Base-by-base conservation (phyloP, 2,113 vertebrate genomes). In the Trinectes maculatus region DNA sequence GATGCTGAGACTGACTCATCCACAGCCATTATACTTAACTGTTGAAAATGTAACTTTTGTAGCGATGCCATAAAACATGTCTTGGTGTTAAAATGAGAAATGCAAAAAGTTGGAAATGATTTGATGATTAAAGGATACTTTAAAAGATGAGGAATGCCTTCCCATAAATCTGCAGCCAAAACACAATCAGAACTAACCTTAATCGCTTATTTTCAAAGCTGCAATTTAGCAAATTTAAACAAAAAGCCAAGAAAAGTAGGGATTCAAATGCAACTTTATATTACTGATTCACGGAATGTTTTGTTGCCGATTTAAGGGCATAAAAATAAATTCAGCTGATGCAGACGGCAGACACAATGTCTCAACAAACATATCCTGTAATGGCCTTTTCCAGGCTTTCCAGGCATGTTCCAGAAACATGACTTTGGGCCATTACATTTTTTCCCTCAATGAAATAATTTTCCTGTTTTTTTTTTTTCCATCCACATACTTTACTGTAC, bases 311-410 rank as follows among this genome's bases (percentile, higher is more conserved):
- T 75, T 71, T 56, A 42, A 43, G 18, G 28, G 37, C 37, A 42
- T 29, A 13, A 26, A 52, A 54, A 46, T 47, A 25, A 8, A 63
- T 25, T 0, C 1, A 75, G 60, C 28, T 37, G 49, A 40, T 58
- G 66, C 42, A 39, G 42, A 68, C 4, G 28, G 70, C 52, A 59
- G 74, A 74, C 62, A 48, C 22, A 36, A 25, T 10, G 63, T 66
- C 83, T 77, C 52, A 43, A 9, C 66, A 65, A 57, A 55, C 40
- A 57, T 69, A 22, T 43, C 73, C 49, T 59, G 55, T 22, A 65
- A 68, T 36, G n/a, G 12, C 39, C 56, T 57, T 63, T 49, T 65
- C n/a, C 6, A 42, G 42, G 74, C 43, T 49, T 71, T n/a, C 44
- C 12, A 72, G n/a, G n/a, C n/a, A n/a, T n/a, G n/a, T n/a, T n/a